A percentile compares a stretch with the other conserved stretches of the same genome.
Conservation (phyloP, 2,888 invertebrate genomes). For the Sinelater perroti region DNA sequence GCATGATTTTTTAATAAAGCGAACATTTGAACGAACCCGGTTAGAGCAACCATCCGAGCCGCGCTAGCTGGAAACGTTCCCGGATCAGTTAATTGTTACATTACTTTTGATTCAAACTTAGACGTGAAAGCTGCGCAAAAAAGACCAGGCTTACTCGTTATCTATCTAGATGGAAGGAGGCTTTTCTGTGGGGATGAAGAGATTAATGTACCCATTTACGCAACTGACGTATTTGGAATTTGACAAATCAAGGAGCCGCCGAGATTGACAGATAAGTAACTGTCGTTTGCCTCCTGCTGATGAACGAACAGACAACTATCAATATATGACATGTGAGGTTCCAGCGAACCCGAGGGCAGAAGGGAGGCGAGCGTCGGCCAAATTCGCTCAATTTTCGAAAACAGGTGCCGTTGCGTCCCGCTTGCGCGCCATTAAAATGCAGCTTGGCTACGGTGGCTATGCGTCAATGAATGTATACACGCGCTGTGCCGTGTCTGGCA, state of each 20-base stretch:
- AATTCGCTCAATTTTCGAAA: slow-evolving; percentile 20
- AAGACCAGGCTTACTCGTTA: not conserved
- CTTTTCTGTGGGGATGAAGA: slow-evolving; percentile 31
- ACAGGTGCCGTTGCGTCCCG: not conserved
- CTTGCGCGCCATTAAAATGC: slow-evolving; percentile 38
- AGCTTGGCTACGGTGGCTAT: slow-evolving; percentile 31
- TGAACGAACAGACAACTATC: slow-evolving; percentile 43
- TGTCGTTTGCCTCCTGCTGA: slow-evolving; percentile 45
- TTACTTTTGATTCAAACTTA: slow-evolving; percentile 33
- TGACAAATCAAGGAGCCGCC: slow-evolving; percentile 45
- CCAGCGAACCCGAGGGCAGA: slow-evolving; percentile 11
- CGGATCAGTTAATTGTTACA: slow-evolving; percentile 34
- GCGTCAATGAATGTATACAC: slow-evolving; percentile 49
- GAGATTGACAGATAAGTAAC: slow-evolving; percentile 47
- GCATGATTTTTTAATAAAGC: slow-evolving; percentile 54
- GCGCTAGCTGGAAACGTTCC: slow-evolving; percentile 30
- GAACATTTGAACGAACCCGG: slow-evolving; percentile 51
- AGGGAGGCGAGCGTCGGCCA: slow-evolving; percentile 9
- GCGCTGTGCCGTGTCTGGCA: slow-evolving; percentile 55
- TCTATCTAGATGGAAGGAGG: too few relatives aligned
- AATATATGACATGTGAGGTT: slow-evolving; percentile 38
- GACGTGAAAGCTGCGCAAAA: slow-evolving; percentile 23
- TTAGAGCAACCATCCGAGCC: too few relatives aligned
- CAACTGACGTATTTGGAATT: slow-evolving; percentile 45
- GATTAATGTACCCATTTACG: slow-evolving; percentile 44